Conservation (phyloP, 2,888 invertebrate species). For the Eudasyphora cyanicolor region DNA sequence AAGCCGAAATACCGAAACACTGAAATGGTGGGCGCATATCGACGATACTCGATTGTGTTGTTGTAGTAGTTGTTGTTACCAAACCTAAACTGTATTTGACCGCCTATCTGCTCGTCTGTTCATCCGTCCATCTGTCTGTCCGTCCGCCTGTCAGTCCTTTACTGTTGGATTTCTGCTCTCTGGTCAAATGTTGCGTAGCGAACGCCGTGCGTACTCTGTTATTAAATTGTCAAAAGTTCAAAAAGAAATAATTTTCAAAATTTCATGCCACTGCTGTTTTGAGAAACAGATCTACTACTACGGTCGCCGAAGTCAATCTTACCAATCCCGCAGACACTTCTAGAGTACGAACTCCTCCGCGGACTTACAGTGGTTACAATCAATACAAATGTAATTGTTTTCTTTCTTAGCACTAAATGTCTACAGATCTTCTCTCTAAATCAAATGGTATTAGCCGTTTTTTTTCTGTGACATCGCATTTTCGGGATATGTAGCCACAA, state of each 20-base stretch:
- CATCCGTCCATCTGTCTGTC: background rate
- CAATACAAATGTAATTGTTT: background rate
- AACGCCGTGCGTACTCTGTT: slow-evolving; percentile 73
- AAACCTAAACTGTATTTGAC: slow-evolving; percentile 37
- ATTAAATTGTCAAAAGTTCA: slow-evolving; percentile 79
- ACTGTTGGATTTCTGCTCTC: slow-evolving; percentile 8
- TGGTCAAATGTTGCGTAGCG: slow-evolving; percentile 52
- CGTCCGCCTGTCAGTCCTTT: slow-evolving; percentile 8
- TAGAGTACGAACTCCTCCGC: background rate
- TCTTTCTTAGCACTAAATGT: no score
- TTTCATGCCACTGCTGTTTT: slow-evolving; percentile 66
- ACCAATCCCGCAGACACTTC: background rate
- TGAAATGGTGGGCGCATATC: slow-evolving; percentile 68
- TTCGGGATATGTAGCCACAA: no score
- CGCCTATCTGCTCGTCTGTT: slow-evolving; percentile 34
- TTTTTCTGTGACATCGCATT: no score
- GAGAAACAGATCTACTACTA: background rate
- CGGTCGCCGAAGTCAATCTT: slow-evolving; percentile 5
- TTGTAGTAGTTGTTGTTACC: slow-evolving; percentile 27
- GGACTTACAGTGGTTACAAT: background rate
- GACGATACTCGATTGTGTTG: slow-evolving; percentile 23
- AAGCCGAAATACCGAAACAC: slow-evolving; percentile 49
- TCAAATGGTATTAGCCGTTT: no score
- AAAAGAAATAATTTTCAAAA: slow-evolving; percentile 70
- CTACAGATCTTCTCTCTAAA: no score